Evolutionary conservation across 2,797 vertebrate genomes (phyloP).

Genomic region (Pseudocheirus occidentalis): DNA sequence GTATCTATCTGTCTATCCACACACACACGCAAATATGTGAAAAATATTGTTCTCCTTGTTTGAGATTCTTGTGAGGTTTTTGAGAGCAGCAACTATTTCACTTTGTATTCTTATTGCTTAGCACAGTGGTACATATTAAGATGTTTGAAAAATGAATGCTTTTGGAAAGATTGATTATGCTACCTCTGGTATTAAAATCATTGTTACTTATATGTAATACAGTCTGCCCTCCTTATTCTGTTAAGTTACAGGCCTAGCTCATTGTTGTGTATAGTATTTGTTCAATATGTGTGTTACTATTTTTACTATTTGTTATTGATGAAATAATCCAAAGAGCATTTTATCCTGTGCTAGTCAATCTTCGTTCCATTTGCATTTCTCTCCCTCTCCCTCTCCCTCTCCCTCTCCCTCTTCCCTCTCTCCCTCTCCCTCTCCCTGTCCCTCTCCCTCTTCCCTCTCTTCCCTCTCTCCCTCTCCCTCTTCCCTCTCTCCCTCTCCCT

Average conservation of each 20-base stretch:
- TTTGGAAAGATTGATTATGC: background rate
- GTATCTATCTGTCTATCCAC: no score
- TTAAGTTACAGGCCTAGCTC: background rate
- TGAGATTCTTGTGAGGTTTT: constrained; percentile 12
- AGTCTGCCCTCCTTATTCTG: background rate
- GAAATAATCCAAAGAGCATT: background rate
- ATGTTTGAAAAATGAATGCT: background rate
- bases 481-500: no score
- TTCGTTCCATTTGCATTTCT: no score
- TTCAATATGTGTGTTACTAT: no score
- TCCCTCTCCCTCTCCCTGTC: no score
- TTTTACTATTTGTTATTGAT: no score
- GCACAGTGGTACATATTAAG: background rate
- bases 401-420: no score
- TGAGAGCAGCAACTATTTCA: background rate
- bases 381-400: no score
- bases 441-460: no score
- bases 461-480: no score
- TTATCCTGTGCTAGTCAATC: background rate
- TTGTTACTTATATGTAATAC: background rate
- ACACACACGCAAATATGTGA: no score
- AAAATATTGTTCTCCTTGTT: background rate
- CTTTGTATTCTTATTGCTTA: constrained; percentile 27
- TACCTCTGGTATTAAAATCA: background rate
- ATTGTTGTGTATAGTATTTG: background rate